phyloP scores from a whole-genome alignment of 2,888 invertebrate species.

The Caenorhabditis wallacei region DNA sequence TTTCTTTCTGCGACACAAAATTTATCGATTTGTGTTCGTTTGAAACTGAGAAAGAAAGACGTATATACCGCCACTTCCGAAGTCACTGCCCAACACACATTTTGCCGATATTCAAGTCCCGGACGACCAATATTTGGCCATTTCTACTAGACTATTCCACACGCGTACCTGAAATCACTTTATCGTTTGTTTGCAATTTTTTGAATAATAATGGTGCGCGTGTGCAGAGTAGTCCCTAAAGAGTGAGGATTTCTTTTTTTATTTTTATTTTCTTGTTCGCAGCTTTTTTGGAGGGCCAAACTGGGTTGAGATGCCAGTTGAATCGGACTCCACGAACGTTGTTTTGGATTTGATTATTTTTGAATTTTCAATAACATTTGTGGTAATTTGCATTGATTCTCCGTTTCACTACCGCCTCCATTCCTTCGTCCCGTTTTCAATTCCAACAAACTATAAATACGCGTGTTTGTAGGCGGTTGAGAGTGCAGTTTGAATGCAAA shows the following conservation, averaged over 20 bases:
- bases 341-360: slow-evolving; percentile 48
- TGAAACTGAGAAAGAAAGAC: slow-evolving; percentile 24
- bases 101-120: slow-evolving; percentile 42
- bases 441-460: slow-evolving; percentile 43
- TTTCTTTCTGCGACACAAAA: slow-evolving; percentile 58
- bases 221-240: slow-evolving; percentile 77
- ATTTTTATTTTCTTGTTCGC: slow-evolving; percentile 37
- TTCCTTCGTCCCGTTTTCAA: slow-evolving; percentile 45
- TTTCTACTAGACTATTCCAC: slow-evolving; percentile 50
- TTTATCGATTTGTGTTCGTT: slow-evolving; percentile 48
- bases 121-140: slow-evolving; percentile 61
- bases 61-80: slow-evolving; percentile 24
- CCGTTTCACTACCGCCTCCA: slow-evolving; percentile 55
- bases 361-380: slow-evolving; percentile 51
- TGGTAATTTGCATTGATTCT: slow-evolving; percentile 54
- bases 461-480: slow-evolving; percentile 64
- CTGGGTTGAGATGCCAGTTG: background rate
- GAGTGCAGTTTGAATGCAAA: slow-evolving; percentile 48
- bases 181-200: slow-evolving; percentile 45
- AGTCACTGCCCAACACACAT: slow-evolving; percentile 48
- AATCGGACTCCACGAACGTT: slow-evolving; percentile 48
- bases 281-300: slow-evolving; percentile 39
- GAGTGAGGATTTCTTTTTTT: slow-evolving; percentile 77
- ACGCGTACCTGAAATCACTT: slow-evolving; percentile 48
- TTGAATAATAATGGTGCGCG: slow-evolving; percentile 75